Percentiles rank a stretch among this genome's conserved stretches.
These are phyloP conservation scores for Protula sp. DNA, from an alignment of 2,888 invertebrate genomes.

Conservation along the genomic window DNA sequence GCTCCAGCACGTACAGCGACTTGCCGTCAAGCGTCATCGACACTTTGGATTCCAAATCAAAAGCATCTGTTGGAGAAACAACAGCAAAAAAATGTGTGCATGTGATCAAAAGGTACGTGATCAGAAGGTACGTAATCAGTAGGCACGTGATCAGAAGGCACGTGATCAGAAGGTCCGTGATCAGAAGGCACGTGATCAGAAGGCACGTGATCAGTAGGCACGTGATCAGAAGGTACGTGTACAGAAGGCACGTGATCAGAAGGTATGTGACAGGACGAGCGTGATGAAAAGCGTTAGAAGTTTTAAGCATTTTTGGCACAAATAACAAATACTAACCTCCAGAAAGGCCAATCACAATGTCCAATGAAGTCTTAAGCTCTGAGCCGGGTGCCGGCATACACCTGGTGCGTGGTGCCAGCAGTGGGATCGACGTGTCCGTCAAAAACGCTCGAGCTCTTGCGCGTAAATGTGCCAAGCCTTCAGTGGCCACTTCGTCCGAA, in stretches of 20 bases:
- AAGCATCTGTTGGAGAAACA: neutral
- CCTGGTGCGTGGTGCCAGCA: neutral
- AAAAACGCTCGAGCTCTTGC: neutral
- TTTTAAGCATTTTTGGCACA: too few relatives aligned
- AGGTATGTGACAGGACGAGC: too few relatives aligned
- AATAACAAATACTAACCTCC: too few relatives aligned
- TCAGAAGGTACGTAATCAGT: too few relatives aligned
- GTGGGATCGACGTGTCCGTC: neutral
- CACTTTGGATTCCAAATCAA: neutral
- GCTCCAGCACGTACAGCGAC: neutral
- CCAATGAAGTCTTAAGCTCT: neutral
- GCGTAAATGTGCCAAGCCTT: neutral
- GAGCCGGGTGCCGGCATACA: neutral
- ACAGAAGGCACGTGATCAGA: too few relatives aligned
- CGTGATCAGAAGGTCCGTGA: too few relatives aligned
- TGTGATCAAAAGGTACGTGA: too few relatives aligned
- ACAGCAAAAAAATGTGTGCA: neutral
- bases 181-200: too few relatives aligned
- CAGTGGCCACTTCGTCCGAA: neutral
- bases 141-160: too few relatives aligned
- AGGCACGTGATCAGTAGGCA: too few relatives aligned
- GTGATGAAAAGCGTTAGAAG: too few relatives aligned
- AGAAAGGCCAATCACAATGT: neutral
- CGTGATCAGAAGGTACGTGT: too few relatives aligned
- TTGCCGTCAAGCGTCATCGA: neutral